Base-by-base conservation (phyloP, 2,888 invertebrate species). In the Limulus polyphemus region DNA sequence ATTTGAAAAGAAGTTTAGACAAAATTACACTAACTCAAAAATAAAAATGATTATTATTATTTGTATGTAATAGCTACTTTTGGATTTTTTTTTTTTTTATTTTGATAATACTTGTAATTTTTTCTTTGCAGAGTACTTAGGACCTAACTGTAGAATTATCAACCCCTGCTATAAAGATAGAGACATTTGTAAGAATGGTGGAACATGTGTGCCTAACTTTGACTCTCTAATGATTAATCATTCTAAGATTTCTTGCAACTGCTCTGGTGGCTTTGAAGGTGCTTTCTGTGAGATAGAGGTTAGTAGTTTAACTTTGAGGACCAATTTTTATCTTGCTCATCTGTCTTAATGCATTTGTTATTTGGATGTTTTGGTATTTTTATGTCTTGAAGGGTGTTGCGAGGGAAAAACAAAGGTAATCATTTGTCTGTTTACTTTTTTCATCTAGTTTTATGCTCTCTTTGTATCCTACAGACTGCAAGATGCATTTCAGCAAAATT, bases 271-370 rank as follows among this genome's bases (percentile, higher is more conserved):
- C 60, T 90, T 84, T 79, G 81, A 75, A 49, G 91, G 90, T 59
- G 83, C 81, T 72, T 85, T 87, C 78, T 92, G 91, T 76, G 81
- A 84, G 56, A 51, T 63, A 56, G 81, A 83, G 81, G 88, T 86
- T 74, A 76, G 75, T 32, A 32, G 32, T 32, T 32, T 32, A 32
- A 32, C 32, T 32, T 32, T 32, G 32, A 32, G 32, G 32, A 32
- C 1, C 32, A 5, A 32, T 32, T 32, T 32, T 32, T n/a, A n/a
- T n/a, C n/a, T n/a, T n/a, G n/a, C n/a, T n/a, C 32, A 32, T 32
- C 7, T 32, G 32, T 32, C 32, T 7, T 32, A 32, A 32, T 32
- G 32, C 32, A 32, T 32, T 32, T 32, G 5, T 5, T 3, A 5
- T 32, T 32, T 32, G 32, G 3, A 32, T 32, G 32, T 32, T 32